phyloP scores from a whole-genome alignment of 2,797 vertebrate genomes.

The Naso thynnoides region DNA sequence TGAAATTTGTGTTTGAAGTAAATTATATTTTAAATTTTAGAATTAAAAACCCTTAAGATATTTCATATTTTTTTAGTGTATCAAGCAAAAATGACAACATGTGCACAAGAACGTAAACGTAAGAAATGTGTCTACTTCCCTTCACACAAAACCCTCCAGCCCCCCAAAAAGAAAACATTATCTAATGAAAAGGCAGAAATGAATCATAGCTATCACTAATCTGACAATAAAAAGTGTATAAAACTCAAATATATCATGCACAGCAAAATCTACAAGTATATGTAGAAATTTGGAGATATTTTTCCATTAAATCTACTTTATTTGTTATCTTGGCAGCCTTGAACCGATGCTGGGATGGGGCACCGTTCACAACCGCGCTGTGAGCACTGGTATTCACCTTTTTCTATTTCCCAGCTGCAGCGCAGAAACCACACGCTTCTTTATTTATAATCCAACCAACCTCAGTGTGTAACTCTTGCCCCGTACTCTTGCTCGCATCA shows the following conservation, averaged over 20 bases:
- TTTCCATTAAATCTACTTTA: constrained; percentile 54
- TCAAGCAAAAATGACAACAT: neutral
- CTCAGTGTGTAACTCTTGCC: constrained; percentile 82
- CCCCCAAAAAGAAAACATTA: neutral
- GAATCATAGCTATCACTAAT: neutral
- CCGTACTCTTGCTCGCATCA: constrained; percentile 82
- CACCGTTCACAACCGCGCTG: constrained; percentile 77
- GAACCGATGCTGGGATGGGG: constrained; percentile 78
- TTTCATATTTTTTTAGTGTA: too few species aligned
- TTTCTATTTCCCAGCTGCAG: constrained; percentile 75
- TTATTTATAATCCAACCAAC: constrained; percentile 89
- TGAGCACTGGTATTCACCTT: constrained; percentile 83
- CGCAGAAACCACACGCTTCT: constrained; percentile 78
- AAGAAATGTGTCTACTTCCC: neutral
- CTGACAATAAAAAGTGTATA: constrained; percentile 1
- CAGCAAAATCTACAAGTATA: constrained; percentile 24
- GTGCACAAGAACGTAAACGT: neutral
- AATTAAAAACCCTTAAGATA: too few species aligned
- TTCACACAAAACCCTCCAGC: neutral
- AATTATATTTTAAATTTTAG: neutral
- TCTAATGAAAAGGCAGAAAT: constrained; percentile 8
- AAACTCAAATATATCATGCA: constrained; percentile 33
- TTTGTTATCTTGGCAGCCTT: constrained; percentile 78
- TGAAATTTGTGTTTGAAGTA: neutral
- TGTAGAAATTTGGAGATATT: constrained; percentile 38